These are phyloP conservation scores for Acestrorhynchus altus DNA, from an alignment of 2,797 vertebrate genomes.

Conservation along the genomic window DNA sequence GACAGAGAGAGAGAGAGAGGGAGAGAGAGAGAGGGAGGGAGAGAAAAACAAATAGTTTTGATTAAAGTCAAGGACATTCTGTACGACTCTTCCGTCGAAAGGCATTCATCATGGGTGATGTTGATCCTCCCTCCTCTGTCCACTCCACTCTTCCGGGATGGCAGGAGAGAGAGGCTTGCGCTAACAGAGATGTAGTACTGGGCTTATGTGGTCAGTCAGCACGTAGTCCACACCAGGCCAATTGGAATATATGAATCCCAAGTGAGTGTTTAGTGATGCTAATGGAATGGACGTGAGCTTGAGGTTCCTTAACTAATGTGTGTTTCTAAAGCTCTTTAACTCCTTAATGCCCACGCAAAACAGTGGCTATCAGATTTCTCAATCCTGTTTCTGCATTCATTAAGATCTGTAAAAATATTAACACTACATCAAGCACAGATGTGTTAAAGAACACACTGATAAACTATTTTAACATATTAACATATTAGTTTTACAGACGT, in stretches of 20 bases:
- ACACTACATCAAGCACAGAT: too few species aligned
- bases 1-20: not conserved
- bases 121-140: conserved; percentile 81
- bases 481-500: too few species aligned
- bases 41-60: conserved; percentile 98
- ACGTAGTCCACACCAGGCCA: conserved; percentile 41
- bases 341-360: not conserved
- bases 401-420: too few species aligned
- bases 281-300: conserved; percentile 32
- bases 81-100: conserved; percentile 92
- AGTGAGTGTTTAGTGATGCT: conserved; percentile 47
- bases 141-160: conserved; percentile 32
- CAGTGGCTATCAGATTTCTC: too few species aligned
- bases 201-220: conserved; percentile 56
- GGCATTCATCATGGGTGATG: conserved; percentile 96
- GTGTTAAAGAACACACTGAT: too few species aligned
- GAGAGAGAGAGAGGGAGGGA: conserved; percentile 7
- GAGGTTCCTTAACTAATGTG: conserved; percentile 36
- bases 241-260: conserved; percentile 51
- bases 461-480: too few species aligned
- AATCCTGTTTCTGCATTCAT: too few species aligned
- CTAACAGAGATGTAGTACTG: conserved; percentile 47
- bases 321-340: conserved; percentile 31
- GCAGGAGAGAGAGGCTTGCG: conserved; percentile 43
- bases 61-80: conserved; percentile 99